These are phyloP conservation scores for Hippoglossus hippoglossus DNA, from an alignment of 2,797 vertebrate species.

Conservation along the genomic window DNA sequence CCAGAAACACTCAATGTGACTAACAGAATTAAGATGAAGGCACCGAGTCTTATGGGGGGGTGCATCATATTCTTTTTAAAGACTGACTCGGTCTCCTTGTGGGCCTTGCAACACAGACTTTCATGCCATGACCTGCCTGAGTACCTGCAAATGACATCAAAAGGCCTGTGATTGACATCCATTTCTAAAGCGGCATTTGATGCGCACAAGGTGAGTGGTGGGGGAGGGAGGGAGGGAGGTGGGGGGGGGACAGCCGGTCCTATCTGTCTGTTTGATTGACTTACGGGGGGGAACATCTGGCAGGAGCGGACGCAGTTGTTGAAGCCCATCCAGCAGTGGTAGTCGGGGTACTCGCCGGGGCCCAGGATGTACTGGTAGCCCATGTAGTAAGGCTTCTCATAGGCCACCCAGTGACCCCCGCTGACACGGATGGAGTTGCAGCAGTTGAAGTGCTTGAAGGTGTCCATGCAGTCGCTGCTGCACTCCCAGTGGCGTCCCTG, in stretches of 20 bases:
- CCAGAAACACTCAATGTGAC: constrained; percentile 69
- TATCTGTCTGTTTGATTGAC: constrained; percentile 81
- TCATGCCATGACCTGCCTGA: constrained; percentile 71
- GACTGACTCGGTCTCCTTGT: constrained; percentile 77
- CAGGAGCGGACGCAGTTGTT: constrained; percentile 88
- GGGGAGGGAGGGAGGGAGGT: background rate
- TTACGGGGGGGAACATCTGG: constrained; percentile 87
- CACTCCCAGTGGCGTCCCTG: constrained; percentile 86
- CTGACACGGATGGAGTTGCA: constrained; percentile 85
- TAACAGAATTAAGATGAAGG: constrained; percentile 79
- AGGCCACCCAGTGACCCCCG: constrained; percentile 83
- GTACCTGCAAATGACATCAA: constrained; percentile 81
- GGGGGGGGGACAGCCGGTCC: constrained; percentile 18
- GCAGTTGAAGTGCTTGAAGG: constrained; percentile 82
- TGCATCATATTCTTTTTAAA: constrained; percentile 78
- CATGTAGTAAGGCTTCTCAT: constrained; percentile 83
- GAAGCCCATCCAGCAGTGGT: constrained; percentile 84
- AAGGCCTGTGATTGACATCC: constrained; percentile 78
- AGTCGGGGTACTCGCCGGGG: constrained; percentile 83
- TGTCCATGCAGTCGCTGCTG: constrained; percentile 82
- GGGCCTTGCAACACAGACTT: constrained; percentile 76
- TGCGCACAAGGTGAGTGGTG: constrained; percentile 65
- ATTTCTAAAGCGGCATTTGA: constrained; percentile 78
- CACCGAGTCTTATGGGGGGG: constrained; percentile 69
- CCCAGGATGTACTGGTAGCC: constrained; percentile 85